A percentile compares a stretch with the other conserved stretches of the same genome.
These are phyloP conservation scores for Cebidichthys violaceus DNA, from an alignment of 2,113 vertebrate genomes.

Conservation along the genomic window DNA sequence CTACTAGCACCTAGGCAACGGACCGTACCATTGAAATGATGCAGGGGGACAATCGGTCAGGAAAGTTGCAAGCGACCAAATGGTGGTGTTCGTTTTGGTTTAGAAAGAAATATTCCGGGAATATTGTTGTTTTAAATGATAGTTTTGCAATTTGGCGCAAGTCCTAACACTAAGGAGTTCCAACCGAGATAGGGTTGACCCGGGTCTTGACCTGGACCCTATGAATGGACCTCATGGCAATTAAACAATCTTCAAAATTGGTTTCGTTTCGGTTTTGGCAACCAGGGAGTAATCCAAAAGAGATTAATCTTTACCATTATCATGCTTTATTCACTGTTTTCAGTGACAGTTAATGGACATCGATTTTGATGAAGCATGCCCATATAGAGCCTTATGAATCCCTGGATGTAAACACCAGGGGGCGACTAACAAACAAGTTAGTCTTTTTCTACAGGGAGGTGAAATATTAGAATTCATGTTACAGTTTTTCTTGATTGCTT, in stretches of 20 bases:
- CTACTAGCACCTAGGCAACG: conserved; percentile 76
- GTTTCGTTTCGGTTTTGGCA: conserved; percentile 2
- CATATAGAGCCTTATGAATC: neutral
- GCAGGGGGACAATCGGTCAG: neutral
- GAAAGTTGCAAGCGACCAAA: neutral
- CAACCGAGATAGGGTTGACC: neutral
- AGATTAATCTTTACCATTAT: neutral
- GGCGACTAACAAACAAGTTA: conserved; percentile 15
- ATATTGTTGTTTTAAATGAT: neutral
- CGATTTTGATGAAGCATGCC: neutral
- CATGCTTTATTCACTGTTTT: neutral
- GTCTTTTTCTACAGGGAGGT: neutral
- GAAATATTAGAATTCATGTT: neutral
- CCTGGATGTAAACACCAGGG: conserved; percentile 7
- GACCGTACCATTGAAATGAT: conserved; percentile 68
- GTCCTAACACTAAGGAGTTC: neutral
- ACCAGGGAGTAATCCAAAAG: neutral
- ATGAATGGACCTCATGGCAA: neutral
- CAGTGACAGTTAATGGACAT: neutral
- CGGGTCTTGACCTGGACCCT: neutral
- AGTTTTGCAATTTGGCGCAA: neutral
- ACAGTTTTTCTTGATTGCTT: too few species aligned
- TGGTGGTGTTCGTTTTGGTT: neutral
- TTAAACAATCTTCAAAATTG: neutral
- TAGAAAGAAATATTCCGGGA: neutral